Evolutionary conservation across 2,113 vertebrate species (phyloP).

Genomic region (Cynoglossus semilaevis): DNA sequence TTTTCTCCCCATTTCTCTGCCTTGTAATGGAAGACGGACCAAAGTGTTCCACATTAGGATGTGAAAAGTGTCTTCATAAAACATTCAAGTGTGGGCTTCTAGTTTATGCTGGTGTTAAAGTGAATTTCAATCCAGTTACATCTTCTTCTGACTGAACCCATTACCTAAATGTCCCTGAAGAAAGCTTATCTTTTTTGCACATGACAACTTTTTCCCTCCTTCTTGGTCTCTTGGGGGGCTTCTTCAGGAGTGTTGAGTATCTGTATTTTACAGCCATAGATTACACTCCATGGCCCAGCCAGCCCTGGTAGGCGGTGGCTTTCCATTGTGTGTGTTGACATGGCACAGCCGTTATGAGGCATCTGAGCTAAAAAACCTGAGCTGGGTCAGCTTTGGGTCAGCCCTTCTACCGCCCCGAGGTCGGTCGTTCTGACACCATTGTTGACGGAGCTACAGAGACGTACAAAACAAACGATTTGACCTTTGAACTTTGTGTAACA

Average conservation of each 20-base stretch:
- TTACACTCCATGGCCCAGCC: constrained; percentile 44
- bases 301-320: constrained; percentile 20
- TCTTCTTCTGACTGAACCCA: constrained; percentile 30
- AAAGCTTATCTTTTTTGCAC: constrained; percentile 46
- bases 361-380: constrained; percentile 27
- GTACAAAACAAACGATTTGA: constrained; percentile 2
- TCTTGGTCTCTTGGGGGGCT: constrained; percentile 32
- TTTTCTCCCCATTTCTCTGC: constrained; percentile 17
- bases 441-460: constrained; percentile 9
- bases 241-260: constrained; percentile 42
- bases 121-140: constrained; percentile 39
- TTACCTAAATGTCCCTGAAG: constrained; percentile 44
- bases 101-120: constrained; percentile 50
- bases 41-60: constrained; percentile 63
- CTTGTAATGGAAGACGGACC: constrained; percentile 59
- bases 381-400: constrained; percentile 44
- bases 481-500: no score
- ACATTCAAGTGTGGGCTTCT: constrained; percentile 59
- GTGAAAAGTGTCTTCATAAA: constrained; percentile 68
- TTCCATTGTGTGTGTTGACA: constrained; percentile 53
- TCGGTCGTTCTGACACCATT: constrained; percentile 49
- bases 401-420: constrained; percentile 42
- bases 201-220: constrained; percentile 14
- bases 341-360: constrained; percentile 38
- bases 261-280: constrained; percentile 42